phyloP scores from a whole-genome alignment of 2,113 vertebrate species.

The Bostrychus sinensis region DNA sequence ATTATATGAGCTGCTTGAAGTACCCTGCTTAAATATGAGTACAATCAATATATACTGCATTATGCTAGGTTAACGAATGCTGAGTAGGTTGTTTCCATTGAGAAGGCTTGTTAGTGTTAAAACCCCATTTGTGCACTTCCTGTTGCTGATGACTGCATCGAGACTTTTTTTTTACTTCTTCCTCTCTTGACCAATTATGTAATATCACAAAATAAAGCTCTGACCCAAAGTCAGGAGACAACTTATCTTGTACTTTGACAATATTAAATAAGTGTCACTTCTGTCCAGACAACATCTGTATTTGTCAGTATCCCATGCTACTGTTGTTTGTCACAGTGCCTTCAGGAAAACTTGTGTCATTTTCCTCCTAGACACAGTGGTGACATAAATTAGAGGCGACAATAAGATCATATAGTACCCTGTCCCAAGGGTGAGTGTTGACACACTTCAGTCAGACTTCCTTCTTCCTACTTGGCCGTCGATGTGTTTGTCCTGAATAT shows the following conservation, averaged over 20 bases:
- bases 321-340: slow-evolving; percentile 4
- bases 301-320: too few relatives aligned
- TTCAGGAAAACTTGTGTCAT: slow-evolving; percentile 9
- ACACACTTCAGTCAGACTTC: slow-evolving; percentile 14
- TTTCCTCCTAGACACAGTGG: slow-evolving; percentile 21
- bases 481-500: slow-evolving; percentile 31
- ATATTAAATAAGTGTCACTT: background rate
- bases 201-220: slow-evolving; percentile 6
- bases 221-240: background rate
- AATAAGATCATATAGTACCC: slow-evolving; percentile 12
- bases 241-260: background rate
- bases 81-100: slow-evolving; percentile 40
- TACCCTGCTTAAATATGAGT: background rate
- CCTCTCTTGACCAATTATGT: slow-evolving; percentile 21
- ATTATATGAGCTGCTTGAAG: too few relatives aligned
- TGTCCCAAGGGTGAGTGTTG: slow-evolving; percentile 20
- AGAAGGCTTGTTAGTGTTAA: slow-evolving; percentile 16
- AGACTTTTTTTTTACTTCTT: slow-evolving; percentile 12
- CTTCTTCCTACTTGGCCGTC: slow-evolving; percentile 2
- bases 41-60: slow-evolving; percentile 6
- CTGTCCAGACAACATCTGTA: background rate
- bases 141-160: slow-evolving; percentile 25
- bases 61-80: slow-evolving; percentile 10
- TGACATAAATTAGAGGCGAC: background rate
- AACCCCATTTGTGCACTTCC: slow-evolving; percentile 50